These are phyloP conservation scores for Glyphotaelius pellucidus DNA, from an alignment of 2,888 invertebrate species.

Conservation along the genomic window DNA sequence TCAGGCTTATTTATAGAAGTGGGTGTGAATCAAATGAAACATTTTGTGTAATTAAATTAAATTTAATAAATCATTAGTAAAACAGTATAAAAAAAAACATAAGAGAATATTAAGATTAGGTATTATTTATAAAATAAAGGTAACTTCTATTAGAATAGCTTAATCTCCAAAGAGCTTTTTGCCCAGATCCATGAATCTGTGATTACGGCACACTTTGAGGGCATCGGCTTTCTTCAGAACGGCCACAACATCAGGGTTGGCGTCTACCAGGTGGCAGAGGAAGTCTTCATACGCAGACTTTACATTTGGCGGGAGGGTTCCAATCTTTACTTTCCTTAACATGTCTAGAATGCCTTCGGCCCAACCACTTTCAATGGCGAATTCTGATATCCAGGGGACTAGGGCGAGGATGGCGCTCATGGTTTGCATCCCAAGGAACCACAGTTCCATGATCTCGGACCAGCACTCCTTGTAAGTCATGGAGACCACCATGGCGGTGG, in stretches of 20 bases:
- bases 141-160: not conserved
- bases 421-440: conserved; percentile 97
- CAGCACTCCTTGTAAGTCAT: conserved; percentile 92
- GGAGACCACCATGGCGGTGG: conserved; percentile 88
- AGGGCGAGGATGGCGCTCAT: conserved; percentile 88
- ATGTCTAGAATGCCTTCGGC: conserved; percentile 91
- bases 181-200: conserved; percentile 92
- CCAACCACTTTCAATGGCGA: conserved; percentile 96
- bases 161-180: conserved; percentile 93
- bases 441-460: conserved; percentile 93
- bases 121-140: conserved; percentile 19
- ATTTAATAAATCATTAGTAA: conserved; percentile 47
- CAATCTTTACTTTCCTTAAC: conserved; percentile 89
- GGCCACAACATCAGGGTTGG: conserved; percentile 84
- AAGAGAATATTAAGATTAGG: conserved; percentile 38
- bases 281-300: conserved; percentile 95
- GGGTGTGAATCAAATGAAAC: conserved; percentile 1
- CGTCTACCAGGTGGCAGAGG: conserved; percentile 89
- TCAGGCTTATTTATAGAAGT: conserved; percentile 21
- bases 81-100: conserved; percentile 50
- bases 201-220: conserved; percentile 89
- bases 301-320: conserved; percentile 88
- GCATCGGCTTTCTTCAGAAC: conserved; percentile 91
- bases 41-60: conserved; percentile 33
- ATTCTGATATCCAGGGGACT: conserved; percentile 93